Evolutionary conservation across 1,140 invertebrate genomes (phyloP), one percentile per base, ranked within the genome.

Genomic region (Oryctes rhinoceros): DNA sequence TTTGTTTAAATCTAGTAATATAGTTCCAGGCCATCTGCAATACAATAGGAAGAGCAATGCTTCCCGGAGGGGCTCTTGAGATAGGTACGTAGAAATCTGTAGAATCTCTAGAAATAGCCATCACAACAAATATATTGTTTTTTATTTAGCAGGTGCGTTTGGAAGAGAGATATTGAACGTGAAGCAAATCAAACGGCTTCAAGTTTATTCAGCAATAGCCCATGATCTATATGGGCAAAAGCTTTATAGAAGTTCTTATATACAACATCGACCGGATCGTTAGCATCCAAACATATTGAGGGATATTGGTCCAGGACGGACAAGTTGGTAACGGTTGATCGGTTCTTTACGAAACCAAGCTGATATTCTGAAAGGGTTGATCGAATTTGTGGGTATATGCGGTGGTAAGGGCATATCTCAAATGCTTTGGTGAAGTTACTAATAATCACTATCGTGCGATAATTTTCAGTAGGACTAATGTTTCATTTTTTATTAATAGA

Each of bases 31-130:
- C 24, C 37, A 35, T 35, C 71, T 74, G 24, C 24, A 7, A 15
- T 74, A 74, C 20, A 74, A 74, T 35, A 74, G 37, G 71, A 35
- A 74, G 37, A 74, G 20, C 30, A 74, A 74, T 11, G 53, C 53
- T 62, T 62, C 53, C 53, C 53, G 7, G 53, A 62, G 53, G 53
- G 13, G 13, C 53, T 62, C 53, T 4, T n/a, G 53, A 62, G 53
- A 13, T 62, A 62, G 53, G 53, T 62, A 62, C 13, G 9, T 10
- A 62, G 20, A 62, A 62, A 7, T 62, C 53, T 20, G 53, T n/a
- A n/a, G n/a, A n/a, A n/a, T n/a, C n/a, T n/a, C n/a, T n/a, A n/a
- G n/a, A n/a, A n/a, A 5, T 62, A 62, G 20, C 7, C 20, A 5
- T 62, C 9, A 0, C 53, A 62, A 62, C 53, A 62, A 1, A 62